These are phyloP conservation scores for Cetonia aurata DNA, from an alignment of 2,888 invertebrate genomes.

Conservation along the genomic window DNA sequence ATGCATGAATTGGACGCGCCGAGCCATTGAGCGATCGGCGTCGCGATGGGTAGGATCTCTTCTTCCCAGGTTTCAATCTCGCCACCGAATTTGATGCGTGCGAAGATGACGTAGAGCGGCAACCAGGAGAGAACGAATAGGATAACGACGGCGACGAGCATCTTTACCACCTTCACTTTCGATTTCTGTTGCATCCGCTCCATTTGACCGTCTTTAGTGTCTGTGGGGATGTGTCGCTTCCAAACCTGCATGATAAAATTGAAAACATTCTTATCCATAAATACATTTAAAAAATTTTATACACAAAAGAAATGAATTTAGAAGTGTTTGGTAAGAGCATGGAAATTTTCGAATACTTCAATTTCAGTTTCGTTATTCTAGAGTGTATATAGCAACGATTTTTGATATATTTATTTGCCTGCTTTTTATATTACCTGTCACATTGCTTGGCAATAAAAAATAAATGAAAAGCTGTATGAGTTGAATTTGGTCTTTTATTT, in stretches of 20 bases:
- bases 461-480: no score
- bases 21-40: conserved; percentile 92
- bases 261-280: not conserved
- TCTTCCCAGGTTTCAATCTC: conserved; percentile 83
- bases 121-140: conserved; percentile 95
- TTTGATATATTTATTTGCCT: no score
- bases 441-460: no score
- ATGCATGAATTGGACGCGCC: conserved; percentile 96
- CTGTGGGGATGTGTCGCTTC: conserved; percentile 89
- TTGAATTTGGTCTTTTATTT: no score
- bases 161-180: conserved; percentile 94
- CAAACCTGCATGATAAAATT: conserved; percentile 68
- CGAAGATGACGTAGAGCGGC: conserved; percentile 90
- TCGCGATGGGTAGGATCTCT: conserved; percentile 82
- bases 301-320: no score
- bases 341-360: no score
- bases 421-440: no score
- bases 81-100: conserved; percentile 86
- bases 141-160: conserved; percentile 93
- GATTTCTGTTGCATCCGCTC: conserved; percentile 94
- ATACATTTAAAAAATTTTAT: no score
- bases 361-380: no score
- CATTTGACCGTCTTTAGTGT: conserved; percentile 92
- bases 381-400: no score
- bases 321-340: no score